Evolutionary conservation across 2,113 vertebrate genomes (phyloP), one percentile per base, ranked within the genome.

Genomic region (Phalacrocorax pelagicus): DNA sequence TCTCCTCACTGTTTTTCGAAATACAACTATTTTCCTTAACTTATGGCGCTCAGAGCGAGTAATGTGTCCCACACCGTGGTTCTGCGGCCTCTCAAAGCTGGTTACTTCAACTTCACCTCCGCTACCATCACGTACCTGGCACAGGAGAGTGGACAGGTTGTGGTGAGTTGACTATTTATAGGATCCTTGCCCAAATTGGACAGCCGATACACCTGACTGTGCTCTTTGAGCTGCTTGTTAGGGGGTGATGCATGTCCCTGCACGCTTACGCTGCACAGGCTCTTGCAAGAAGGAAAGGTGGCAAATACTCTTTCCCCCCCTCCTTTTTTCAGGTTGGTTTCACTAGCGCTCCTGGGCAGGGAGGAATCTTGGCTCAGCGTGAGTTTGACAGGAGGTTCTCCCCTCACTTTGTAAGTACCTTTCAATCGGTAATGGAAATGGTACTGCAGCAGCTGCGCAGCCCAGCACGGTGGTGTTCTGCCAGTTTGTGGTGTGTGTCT

Each of bases 71-170:
- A 99, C 97, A 99, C 99, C 0, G 99, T 99, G 61, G 99, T 99
- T 61, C 70, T 99, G 92, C 98, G 99, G 29, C 99, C 99, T n/a
- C 98, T 99, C 67, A 99, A 99, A 92, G 99, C 99, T 2, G 99
- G 99, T 0, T 99, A 99, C 96, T 99, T 99, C 87, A 99, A 99
- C 97, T 99, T 99, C 96, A 99, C 99, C 52, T 99, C 99, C 0
- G 99, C 99, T 1, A 98, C 99, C 0, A 98, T 99, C 92, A 99
- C 99, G 1, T 99, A 99, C 94, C 96, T 99, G 97, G 99, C 99
- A 1, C 99, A 99, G 97, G 99, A 99, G 81, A 99, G 98, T 1
- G 99, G 99, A 1, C 98, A 98, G 44, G 99, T 99, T 2, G 98
- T 99, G 99, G 99, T 99, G 94, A 99, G 98, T 97, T 34, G 12